Percentiles rank a stretch among this genome's conserved stretches.
These are phyloP conservation scores for Nematopogon swammerdamellus DNA, from an alignment of 2,888 invertebrate genomes.

Conservation along the genomic window DNA sequence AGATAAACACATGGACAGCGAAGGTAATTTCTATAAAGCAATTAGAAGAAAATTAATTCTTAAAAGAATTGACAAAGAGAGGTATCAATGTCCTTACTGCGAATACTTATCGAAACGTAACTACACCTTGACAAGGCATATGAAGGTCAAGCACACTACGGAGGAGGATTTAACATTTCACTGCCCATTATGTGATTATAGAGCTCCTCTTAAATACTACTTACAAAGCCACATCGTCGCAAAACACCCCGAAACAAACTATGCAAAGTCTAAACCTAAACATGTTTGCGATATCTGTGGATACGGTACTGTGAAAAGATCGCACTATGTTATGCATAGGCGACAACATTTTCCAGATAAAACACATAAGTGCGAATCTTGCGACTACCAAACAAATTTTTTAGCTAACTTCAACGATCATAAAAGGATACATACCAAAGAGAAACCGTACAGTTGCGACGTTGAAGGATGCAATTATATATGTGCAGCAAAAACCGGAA, in stretches of 20 bases:
- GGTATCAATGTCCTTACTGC: slow-evolving; percentile 5
- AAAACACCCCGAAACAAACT: slow-evolving; percentile 4
- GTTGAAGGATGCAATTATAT: slow-evolving; percentile 14
- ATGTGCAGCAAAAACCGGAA: slow-evolving; percentile 17
- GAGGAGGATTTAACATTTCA: slow-evolving; percentile 1
- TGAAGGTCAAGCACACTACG: slow-evolving; percentile 1
- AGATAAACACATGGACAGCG: slow-evolving; percentile 9
- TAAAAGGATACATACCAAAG: slow-evolving; percentile 18
- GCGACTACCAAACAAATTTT: slow-evolving; percentile 18
- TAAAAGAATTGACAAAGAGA: neutral
- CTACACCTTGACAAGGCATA: slow-evolving; percentile 3
- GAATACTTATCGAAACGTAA: neutral
- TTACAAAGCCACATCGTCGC: slow-evolving; percentile 2
- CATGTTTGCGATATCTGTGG: slow-evolving; percentile 18
- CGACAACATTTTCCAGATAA: slow-evolving; percentile 16
- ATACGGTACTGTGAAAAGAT: slow-evolving; percentile 18
- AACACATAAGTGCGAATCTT: slow-evolving; percentile 15
- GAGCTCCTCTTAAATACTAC: slow-evolving; percentile 5
- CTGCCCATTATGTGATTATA: slow-evolving; percentile 2
- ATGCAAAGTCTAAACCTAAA: neutral
- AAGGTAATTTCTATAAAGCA: too few species aligned
- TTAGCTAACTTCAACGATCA: slow-evolving; percentile 23
- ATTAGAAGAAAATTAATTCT: too few species aligned
- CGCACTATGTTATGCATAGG: slow-evolving; percentile 19
- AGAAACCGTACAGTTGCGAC: slow-evolving; percentile 17